Evolutionary conservation across 1,140 invertebrate genomes (phyloP).

Genomic region (Meloidogyne chitwoodi): DNA sequence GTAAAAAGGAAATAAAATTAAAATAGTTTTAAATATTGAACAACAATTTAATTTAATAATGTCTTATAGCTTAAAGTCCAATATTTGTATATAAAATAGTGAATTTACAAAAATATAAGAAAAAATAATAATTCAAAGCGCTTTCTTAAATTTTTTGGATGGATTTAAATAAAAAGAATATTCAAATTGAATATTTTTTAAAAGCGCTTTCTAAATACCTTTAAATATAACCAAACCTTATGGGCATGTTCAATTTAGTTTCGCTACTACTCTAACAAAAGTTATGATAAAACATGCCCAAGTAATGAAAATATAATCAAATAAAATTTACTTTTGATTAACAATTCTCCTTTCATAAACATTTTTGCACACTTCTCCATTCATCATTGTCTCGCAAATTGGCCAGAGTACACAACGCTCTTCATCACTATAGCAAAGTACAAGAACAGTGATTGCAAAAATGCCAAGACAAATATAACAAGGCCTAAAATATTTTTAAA

Average conservation of each 20-base stretch:
- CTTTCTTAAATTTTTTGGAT: too few relatives aligned
- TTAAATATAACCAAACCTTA: neutral
- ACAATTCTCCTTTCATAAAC: slow-evolving; percentile 19
- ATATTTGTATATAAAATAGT: too few relatives aligned
- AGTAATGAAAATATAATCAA: neutral
- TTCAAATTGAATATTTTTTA: too few relatives aligned
- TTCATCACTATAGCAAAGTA: slow-evolving; percentile 89
- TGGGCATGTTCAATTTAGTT: too few relatives aligned
- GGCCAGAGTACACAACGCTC: slow-evolving; percentile 87
- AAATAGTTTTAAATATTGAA: too few relatives aligned
- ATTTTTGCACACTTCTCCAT: slow-evolving; percentile 35
- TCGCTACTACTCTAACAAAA: neutral
- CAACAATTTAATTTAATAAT: too few relatives aligned
- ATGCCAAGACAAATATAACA: slow-evolving; percentile 90
- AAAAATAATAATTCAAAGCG: too few relatives aligned
- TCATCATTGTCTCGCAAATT: slow-evolving; percentile 40
- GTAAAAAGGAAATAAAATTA: too few relatives aligned
- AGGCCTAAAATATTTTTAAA: slow-evolving; percentile 63
- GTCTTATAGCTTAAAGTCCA: too few relatives aligned
- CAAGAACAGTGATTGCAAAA: slow-evolving; percentile 82
- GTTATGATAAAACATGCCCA: neutral
- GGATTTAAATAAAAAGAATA: too few relatives aligned
- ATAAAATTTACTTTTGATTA: neutral
- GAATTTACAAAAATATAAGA: too few relatives aligned
- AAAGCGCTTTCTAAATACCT: neutral